Conservation (phyloP, 2,797 vertebrate genomes). For the Leucoraja ocellata region DNA sequence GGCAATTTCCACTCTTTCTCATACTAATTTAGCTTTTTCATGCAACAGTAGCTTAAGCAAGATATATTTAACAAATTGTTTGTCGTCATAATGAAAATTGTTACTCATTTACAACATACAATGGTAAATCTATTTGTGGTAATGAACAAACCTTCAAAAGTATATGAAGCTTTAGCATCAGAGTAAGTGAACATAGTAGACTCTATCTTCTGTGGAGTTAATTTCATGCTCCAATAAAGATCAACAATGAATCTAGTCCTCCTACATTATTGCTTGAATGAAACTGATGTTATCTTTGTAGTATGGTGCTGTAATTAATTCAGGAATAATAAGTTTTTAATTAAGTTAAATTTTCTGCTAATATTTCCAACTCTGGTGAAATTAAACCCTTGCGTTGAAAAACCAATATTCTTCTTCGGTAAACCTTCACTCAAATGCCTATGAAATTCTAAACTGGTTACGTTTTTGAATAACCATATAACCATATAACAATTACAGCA, state of each 20-base stretch:
- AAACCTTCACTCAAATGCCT: not conserved
- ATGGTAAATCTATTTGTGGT: slow-evolving; percentile 67
- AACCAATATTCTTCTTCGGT: not conserved
- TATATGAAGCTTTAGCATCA: slow-evolving; percentile 73
- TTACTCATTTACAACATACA: slow-evolving; percentile 41
- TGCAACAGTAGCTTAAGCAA: slow-evolving; percentile 25
- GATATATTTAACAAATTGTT: slow-evolving; percentile 31
- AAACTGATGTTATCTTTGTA: slow-evolving; percentile 65
- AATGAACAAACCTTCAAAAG: slow-evolving; percentile 61
- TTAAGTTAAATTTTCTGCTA: slow-evolving; percentile 14
- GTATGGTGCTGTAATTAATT: slow-evolving; percentile 68
- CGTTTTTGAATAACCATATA: not conserved
- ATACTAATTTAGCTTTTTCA: slow-evolving; percentile 24
- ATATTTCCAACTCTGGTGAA: slow-evolving; percentile 13
- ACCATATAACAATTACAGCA: too few relatives aligned
- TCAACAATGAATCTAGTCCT: slow-evolving; percentile 72
- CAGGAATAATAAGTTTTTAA: slow-evolving; percentile 55
- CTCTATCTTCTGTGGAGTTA: slow-evolving; percentile 88
- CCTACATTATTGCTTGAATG: slow-evolving; percentile 62
- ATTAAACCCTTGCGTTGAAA: not conserved
- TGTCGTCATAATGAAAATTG: slow-evolving; percentile 34
- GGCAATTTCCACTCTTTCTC: not conserved
- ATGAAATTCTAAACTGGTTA: not conserved
- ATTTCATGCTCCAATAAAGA: slow-evolving; percentile 90
- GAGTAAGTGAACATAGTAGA: slow-evolving; percentile 65